Evolutionary conservation across 1,140 invertebrate genomes (phyloP), one percentile per base, ranked within the genome.

Genomic region (Luehdorfia chinensis): DNA sequence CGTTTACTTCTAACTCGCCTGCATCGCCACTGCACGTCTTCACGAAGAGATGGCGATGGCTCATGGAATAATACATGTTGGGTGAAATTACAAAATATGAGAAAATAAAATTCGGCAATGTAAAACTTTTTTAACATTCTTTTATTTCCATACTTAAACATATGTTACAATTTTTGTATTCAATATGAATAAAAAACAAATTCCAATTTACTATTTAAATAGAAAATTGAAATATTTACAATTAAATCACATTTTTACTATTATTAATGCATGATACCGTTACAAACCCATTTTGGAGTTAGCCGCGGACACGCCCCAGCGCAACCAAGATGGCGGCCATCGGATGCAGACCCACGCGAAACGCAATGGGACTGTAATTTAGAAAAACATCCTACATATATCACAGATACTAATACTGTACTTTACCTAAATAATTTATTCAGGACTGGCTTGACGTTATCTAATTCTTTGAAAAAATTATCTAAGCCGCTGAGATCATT

Each of bases 351-450:
- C 83, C 81, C 81, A 86, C 81, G 81, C 81, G 81, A 84, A 84
- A 84, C 77, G 81, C 81, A 85, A 85, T 85, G 79, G 81, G 81
- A 83, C 81, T 85, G 81, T 85, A 85, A 85, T 81, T 84, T 85
- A 85, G 79, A 83, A 85, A 75, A 85, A 85, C 68, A 80, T 80
- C 77, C 79, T 80, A 75, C 79, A 76, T 83, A 81, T 84, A 85
- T 85, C 81, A 85, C 79, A 85, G 81, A 71, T 75, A 61, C 79
- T 76, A 69, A 71, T 57, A 65, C 54, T 61, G 66, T 70, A 83
- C 69, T 53, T 78, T 74, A 78, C 66, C 71, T 80, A 78, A 43
- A 60, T 65, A 67, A 32, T 62, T 57, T 36, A 50, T 61, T 74
- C 47, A 66, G 30, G 44, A 79, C 43, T 57, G 78, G 76, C 63